Conservation (phyloP, 2,888 invertebrate genomes). For the Eupithecia centaureata region DNA sequence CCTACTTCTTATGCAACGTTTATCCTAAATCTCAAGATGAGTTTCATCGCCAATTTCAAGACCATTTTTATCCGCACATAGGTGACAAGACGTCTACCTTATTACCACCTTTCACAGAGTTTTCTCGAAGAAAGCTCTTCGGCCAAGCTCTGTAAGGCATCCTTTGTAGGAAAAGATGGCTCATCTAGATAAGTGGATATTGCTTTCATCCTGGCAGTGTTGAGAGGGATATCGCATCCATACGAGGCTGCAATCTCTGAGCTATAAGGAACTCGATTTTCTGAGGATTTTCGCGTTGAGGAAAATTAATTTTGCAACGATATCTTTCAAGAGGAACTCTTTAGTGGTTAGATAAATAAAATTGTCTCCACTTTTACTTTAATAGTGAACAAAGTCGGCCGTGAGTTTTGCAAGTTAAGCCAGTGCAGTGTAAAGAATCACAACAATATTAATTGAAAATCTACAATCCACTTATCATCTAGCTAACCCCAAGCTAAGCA, state of each 20-base stretch:
- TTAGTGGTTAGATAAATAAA: neutral
- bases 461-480: too few relatives aligned
- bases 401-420: neutral
- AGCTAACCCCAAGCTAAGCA: too few relatives aligned
- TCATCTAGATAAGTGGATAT: slow-evolving; percentile 80
- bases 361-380: neutral
- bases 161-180: slow-evolving; percentile 69
- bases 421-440: too few relatives aligned
- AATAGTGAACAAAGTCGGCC: neutral
- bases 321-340: neutral
- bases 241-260: slow-evolving; percentile 38
- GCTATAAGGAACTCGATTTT: slow-evolving; percentile 29
- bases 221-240: slow-evolving; percentile 51
- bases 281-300: slow-evolving; percentile 45
- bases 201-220: slow-evolving; percentile 63
- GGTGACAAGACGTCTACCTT: slow-evolving; percentile 36
- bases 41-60: neutral
- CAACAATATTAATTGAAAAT: too few relatives aligned
- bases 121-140: slow-evolving; percentile 59
- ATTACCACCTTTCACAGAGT: slow-evolving; percentile 51
- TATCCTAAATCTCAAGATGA: neutral
- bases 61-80: slow-evolving; percentile 10
- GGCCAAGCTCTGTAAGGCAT: slow-evolving; percentile 55
- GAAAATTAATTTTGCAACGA: slow-evolving; percentile 17
- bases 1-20: neutral